phyloP scores from a whole-genome alignment of 1,140 invertebrate species.

The Apocrypta bakeri region DNA sequence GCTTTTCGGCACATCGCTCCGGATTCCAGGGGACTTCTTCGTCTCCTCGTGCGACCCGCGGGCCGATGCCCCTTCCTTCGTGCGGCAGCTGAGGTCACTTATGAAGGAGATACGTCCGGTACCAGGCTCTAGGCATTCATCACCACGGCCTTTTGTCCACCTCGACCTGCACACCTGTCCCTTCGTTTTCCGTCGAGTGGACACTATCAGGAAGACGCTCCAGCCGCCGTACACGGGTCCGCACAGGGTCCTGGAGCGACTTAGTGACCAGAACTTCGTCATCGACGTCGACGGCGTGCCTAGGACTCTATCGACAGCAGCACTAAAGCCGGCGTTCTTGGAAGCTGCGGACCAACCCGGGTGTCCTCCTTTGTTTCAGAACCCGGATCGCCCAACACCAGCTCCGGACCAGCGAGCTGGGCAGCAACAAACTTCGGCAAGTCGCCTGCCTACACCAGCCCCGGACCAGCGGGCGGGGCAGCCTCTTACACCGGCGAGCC shows the following conservation, averaged over 20 bases:
- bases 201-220: neutral
- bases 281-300: neutral
- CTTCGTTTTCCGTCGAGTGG: neutral
- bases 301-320: neutral
- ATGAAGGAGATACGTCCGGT: too few relatives aligned
- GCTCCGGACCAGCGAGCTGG: too few relatives aligned
- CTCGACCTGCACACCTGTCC: neutral
- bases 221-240: neutral
- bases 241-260: neutral
- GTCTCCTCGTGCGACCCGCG: neutral
- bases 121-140: neutral
- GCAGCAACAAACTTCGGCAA: too few relatives aligned
- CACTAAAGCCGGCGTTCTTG: neutral
- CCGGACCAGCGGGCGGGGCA: too few relatives aligned
- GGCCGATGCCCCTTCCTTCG: neutral
- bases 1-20: constrained; percentile 54
- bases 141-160: constrained; percentile 38
- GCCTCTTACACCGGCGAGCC: too few relatives aligned
- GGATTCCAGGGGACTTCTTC: constrained; percentile 55
- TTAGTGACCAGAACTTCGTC: neutral
- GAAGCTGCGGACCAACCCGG: too few relatives aligned
- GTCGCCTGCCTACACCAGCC: too few relatives aligned
- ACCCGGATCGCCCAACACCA: too few relatives aligned
- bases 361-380: too few relatives aligned
- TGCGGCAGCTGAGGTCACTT: neutral